Evolutionary conservation across 23 tunicate genomes (phyloP), one percentile per base, ranked within the genome.

Genomic region (Ciona savignyi): DNA sequence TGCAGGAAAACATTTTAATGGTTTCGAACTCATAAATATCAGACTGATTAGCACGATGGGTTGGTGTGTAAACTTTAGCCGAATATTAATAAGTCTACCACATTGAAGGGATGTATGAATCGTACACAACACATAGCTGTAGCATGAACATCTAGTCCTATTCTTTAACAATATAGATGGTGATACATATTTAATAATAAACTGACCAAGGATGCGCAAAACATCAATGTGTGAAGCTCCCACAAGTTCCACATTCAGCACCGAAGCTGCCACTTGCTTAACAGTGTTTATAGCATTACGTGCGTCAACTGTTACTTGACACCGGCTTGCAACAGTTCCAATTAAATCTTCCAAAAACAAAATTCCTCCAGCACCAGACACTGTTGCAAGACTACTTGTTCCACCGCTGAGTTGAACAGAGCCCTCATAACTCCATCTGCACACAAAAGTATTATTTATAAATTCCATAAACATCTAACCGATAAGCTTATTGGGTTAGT

Each of bases 331-430:
- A 11, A 21, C 65, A 33, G 35, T 73, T 20, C 34, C 66, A 6
- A 26, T 20, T 6, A 23, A 22, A 3, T 73, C 77, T 19, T 33
- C 33, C 15, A 73, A 65, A 60, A 32, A 48, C 77, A 73, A 9
- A 23, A 60, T 73, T 4, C 77, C 77, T 0, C 61, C 77, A 33
- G 77, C 77, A 56, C 77, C 77, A n/a, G 77, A 73, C 4, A 33
- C 48, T 4, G 33, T 27, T 22, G 29, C 31, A 4, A 60, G 20
- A 33, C 33, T 56, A 51, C 77, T 73, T 3, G 11, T 4, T 0
- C 77, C 77, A 49, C 77, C 77, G 0, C 27, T 15, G 23, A 73
- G 33, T 27, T 56, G 19, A 35, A 26, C 23, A 23, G 33, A 27
- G 48, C 77, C 77, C 9, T 73, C 19, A 65, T 33, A 73, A 3